Conservation (phyloP, 2,888 invertebrate species). For the Atrina japonica region DNA sequence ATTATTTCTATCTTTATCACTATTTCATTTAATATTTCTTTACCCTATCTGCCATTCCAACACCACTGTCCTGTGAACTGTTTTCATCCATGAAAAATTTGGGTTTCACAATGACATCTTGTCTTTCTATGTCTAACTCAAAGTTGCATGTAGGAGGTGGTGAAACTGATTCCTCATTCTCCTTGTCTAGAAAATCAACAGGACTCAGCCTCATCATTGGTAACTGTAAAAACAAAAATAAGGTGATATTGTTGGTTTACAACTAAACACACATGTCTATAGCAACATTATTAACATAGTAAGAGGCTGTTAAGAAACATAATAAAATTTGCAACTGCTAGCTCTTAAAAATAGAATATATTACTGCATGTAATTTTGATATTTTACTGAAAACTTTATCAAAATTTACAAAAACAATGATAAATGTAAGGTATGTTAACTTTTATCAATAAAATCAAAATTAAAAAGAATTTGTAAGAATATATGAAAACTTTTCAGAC, state of each 20-base stretch:
- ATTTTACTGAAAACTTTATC: too few relatives aligned
- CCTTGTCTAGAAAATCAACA: slow-evolving; percentile 39
- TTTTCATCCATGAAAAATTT: slow-evolving; percentile 63
- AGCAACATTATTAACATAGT: too few relatives aligned
- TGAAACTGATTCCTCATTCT: slow-evolving; percentile 25
- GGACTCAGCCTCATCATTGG: slow-evolving; percentile 58
- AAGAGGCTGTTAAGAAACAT: too few relatives aligned
- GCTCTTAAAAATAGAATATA: not conserved
- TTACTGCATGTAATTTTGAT: too few relatives aligned
- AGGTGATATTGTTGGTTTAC: too few relatives aligned
- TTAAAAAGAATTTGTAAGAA: too few relatives aligned
- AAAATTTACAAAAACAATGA: too few relatives aligned
- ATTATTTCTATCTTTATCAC: too few relatives aligned
- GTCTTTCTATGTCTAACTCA: slow-evolving; percentile 10
- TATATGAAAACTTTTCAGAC: too few relatives aligned
- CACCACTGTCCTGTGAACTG: slow-evolving; percentile 77
- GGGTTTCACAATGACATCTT: not conserved
- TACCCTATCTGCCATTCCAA: slow-evolving; percentile 63
- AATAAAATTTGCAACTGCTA: not conserved
- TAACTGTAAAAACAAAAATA: slow-evolving; percentile 29
- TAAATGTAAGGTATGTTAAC: too few relatives aligned
- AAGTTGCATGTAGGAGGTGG: slow-evolving; percentile 10
- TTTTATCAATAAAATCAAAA: too few relatives aligned
- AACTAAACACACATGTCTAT: too few relatives aligned
- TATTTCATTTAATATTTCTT: slow-evolving; percentile 11